Percentiles rank a stretch among this genome's conserved stretches.
phyloP scores from a whole-genome alignment of 2,888 invertebrate genomes.

The Pammene fasciana region DNA sequence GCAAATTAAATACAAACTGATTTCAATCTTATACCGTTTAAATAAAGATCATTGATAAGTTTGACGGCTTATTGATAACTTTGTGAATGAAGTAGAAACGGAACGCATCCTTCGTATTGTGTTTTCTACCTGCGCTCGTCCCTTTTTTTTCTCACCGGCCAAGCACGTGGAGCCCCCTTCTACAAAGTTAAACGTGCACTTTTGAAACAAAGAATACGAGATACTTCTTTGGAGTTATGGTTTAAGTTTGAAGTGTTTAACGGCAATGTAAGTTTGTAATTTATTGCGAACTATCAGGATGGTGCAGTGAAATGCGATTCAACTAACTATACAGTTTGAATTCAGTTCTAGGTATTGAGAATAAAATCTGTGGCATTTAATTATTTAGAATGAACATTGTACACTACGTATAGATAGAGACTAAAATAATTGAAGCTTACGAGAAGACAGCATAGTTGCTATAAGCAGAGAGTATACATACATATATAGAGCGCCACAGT shows the following conservation, averaged over 20 bases:
- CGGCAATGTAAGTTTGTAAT: slow-evolving; percentile 45
- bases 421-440: too few species aligned
- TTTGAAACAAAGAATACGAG: background rate
- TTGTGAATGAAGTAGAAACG: slow-evolving; percentile 50
- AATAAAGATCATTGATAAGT: slow-evolving; percentile 44
- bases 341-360: slow-evolving; percentile 43
- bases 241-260: background rate
- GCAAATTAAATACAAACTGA: slow-evolving; percentile 45
- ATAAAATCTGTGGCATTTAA: background rate
- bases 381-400: too few species aligned
- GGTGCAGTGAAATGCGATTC: slow-evolving; percentile 52
- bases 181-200: slow-evolving; percentile 22
- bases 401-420: too few species aligned
- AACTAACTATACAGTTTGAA: slow-evolving; percentile 45
- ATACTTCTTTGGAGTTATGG: slow-evolving; percentile 2
- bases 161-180: slow-evolving; percentile 26
- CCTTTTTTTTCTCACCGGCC: slow-evolving; percentile 50
- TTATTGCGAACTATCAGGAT: slow-evolving; percentile 52
- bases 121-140: slow-evolving; percentile 76
- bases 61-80: slow-evolving; percentile 25
- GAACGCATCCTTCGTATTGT: slow-evolving; percentile 74
- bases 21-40: slow-evolving; percentile 48
- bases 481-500: too few species aligned
- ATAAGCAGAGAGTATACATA: too few species aligned
- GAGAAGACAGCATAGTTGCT: too few species aligned